A percentile compares a stretch with the other conserved stretches of the same genome.
Conservation (phyloP, 2,888 invertebrate species). For the Nomada ruficornis region DNA sequence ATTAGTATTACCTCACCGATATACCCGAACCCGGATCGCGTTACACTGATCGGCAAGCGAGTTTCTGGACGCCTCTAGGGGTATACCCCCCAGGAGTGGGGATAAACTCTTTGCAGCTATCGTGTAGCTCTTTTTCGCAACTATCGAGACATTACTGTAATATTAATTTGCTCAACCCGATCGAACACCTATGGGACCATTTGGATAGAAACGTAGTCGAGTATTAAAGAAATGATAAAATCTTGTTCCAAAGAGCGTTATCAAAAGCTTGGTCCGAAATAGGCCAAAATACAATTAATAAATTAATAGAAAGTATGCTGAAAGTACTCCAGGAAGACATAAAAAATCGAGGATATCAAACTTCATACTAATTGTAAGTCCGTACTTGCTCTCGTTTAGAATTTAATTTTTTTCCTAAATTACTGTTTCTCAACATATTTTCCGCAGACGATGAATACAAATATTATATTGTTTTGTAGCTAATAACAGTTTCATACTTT, state of each 20-base stretch:
- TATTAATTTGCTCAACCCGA: background rate
- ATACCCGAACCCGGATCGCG: too few species aligned
- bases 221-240: background rate
- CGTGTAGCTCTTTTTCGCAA: too few species aligned
- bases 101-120: too few species aligned
- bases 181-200: constrained; percentile 9
- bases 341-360: background rate
- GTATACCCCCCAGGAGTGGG: too few species aligned
- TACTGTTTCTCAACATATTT: background rate
- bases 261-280: background rate
- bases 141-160: too few species aligned
- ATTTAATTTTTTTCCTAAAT: background rate
- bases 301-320: background rate
- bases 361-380: background rate
- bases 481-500: background rate
- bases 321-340: background rate
- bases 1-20: too few species aligned
- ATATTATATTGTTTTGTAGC: background rate
- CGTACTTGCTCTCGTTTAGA: background rate
- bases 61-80: too few species aligned
- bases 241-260: background rate
- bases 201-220: background rate
- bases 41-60: too few species aligned
- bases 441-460: background rate
- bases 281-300: background rate